phyloP scores from a whole-genome alignment of 2,888 invertebrate genomes.

The Synergus umbraculus region DNA sequence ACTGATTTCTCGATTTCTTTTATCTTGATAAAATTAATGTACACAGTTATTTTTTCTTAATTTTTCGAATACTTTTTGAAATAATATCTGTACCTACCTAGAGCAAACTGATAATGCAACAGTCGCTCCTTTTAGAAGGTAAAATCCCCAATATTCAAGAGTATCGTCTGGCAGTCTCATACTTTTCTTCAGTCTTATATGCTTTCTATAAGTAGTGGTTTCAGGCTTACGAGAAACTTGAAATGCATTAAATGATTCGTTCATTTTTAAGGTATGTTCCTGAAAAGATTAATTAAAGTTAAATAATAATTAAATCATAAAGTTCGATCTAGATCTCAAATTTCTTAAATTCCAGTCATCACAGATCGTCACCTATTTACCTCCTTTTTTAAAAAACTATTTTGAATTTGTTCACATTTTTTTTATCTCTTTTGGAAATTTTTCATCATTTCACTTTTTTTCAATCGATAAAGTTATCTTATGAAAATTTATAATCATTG shows the following conservation, averaged over 20 bases:
- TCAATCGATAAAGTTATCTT: too few relatives aligned
- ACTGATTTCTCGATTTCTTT: conserved; percentile 6
- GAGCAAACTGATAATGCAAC: conserved; percentile 90
- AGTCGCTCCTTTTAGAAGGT: conserved; percentile 87
- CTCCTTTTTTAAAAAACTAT: too few relatives aligned
- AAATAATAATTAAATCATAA: neutral
- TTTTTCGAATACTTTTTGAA: neutral
- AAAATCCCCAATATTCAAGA: conserved; percentile 93
- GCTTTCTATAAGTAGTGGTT: conserved; percentile 84
- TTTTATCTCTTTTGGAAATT: too few relatives aligned
- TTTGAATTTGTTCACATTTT: too few relatives aligned
- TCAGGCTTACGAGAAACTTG: conserved; percentile 85
- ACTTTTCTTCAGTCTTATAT: conserved; percentile 88
- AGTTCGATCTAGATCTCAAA: conserved; percentile 25
- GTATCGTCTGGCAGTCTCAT: conserved; percentile 91
- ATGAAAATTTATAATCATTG: too few relatives aligned
- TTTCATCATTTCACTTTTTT: too few relatives aligned
- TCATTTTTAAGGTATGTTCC: conserved; percentile 88
- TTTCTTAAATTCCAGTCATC: neutral
- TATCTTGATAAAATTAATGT: neutral
- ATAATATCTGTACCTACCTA: conserved; percentile 75
- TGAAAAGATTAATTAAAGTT: conserved; percentile 70
- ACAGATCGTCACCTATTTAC: too few relatives aligned
- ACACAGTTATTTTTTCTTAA: neutral
- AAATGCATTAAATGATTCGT: conserved; percentile 85